Percentiles rank a stretch among this genome's conserved stretches.
phyloP scores from a whole-genome alignment of 2,888 invertebrate species.

The Trilocha varians region DNA sequence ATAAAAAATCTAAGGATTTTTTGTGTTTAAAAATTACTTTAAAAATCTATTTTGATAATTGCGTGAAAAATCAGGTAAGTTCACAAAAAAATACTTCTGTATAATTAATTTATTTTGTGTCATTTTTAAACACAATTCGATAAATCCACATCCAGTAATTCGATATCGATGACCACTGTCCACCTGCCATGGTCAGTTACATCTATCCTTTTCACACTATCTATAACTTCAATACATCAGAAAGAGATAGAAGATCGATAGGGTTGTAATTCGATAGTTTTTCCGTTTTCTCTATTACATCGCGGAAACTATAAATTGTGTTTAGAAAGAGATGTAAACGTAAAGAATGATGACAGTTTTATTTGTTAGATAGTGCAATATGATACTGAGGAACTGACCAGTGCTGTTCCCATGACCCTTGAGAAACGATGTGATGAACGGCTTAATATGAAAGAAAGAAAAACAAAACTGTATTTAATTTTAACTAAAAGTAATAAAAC shows the following conservation, averaged over 20 bases:
- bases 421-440: too few relatives aligned
- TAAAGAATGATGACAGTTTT: background rate
- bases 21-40: too few relatives aligned
- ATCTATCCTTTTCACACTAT: background rate
- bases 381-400: background rate
- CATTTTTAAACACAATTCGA: conserved; percentile 46
- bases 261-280: conserved; percentile 59
- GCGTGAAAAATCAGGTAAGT: too few relatives aligned
- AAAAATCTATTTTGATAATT: too few relatives aligned
- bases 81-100: too few relatives aligned
- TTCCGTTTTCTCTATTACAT: conserved; percentile 39
- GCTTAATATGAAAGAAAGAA: too few relatives aligned
- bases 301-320: conserved; percentile 59
- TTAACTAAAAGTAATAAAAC: too few relatives aligned
- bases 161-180: conserved; percentile 58
- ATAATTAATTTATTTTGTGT: too few relatives aligned
- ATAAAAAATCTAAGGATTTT: too few relatives aligned
- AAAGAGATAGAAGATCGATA: conserved; percentile 17
- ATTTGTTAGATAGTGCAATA: background rate
- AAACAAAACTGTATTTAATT: too few relatives aligned
- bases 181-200: conserved; percentile 40
- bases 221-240: background rate
- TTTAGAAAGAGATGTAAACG: background rate
- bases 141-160: conserved; percentile 60
- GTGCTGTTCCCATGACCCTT: too few relatives aligned